Evolutionary conservation across 2,888 invertebrate species (phyloP), one percentile per base, ranked within the genome.

Genomic region (Apomyelois bistriatella): DNA sequence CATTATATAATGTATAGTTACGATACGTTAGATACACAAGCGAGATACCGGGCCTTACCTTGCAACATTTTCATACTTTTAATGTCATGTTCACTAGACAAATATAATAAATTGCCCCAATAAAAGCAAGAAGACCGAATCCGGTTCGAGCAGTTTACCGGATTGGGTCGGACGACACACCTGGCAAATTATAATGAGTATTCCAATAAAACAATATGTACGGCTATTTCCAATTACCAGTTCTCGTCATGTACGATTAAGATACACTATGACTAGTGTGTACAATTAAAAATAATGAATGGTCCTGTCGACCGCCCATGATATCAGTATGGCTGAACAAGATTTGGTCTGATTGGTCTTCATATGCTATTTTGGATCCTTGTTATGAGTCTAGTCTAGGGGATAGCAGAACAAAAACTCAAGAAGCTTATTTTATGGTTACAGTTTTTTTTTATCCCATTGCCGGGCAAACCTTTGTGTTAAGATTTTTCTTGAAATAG

Each of bases 171-270:
- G n/a, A 52, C 53, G 53, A 56, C 52, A 68, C 78, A 79, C 70
- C 79, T 79, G 79, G 78, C 68, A 68, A 72, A 75, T 75, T 74
- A 68, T 65, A 66, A 68, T 68, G 62, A 67, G 64, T 57, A 61
- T 54, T 64, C 65, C 69, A 76, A 79, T 70, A 77, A 77, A 68
- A 77, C 72, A 70, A 72, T 65, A 58, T 57, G 54, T 48, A 55
- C 60, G 65, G 59, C 57, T 59, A 61, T 62, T 67, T 58, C 53
- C 66, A 64, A 66, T 70, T 69, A 75, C 70, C 65, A 53, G 71
- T 63, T 61, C 61, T 66, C 60, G 52, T 56, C 57, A 57, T 53
- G 58, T 54, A 60, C 53, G 58, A 56, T 58, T 62, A 62, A 61
- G 62, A 61, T 54, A 57, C 61, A 64, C 60, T 52, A 16, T 41